phyloP scores from a whole-genome alignment of 2,797 vertebrate species.

The Pantherophis vulpinus region DNA sequence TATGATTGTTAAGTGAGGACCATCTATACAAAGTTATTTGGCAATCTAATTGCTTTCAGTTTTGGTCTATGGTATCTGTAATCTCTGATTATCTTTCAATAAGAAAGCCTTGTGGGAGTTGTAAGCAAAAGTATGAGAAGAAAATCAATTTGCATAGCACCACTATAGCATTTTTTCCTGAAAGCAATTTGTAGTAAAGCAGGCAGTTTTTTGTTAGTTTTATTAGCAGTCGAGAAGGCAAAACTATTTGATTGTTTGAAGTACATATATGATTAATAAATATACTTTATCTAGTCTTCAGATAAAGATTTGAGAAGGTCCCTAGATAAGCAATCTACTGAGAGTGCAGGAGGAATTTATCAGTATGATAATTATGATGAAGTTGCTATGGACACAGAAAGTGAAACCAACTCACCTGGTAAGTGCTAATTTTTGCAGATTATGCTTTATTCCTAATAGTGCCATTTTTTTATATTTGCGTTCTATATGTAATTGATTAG shows the following conservation, averaged over 20 bases:
- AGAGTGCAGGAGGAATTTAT: constrained; percentile 89
- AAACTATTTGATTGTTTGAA: background rate
- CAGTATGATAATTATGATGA: constrained; percentile 99
- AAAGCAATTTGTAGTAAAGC: background rate
- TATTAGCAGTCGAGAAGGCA: background rate
- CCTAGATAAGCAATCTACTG: constrained; percentile 80
- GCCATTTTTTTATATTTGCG: background rate
- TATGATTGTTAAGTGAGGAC: background rate
- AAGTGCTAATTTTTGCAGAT: constrained; percentile 39
- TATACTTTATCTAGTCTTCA: constrained; percentile 76
- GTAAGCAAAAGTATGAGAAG: background rate
- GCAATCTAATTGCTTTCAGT: background rate
- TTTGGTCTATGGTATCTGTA: background rate
- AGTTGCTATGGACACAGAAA: constrained; percentile 98
- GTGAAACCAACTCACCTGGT: constrained; percentile 95
- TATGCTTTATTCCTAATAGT: background rate
- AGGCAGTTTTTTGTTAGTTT: background rate
- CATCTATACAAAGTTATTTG: background rate
- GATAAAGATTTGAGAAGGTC: constrained; percentile 87
- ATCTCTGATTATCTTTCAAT: background rate
- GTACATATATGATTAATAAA: constrained; percentile 26
- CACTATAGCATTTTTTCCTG: background rate
- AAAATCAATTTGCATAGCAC: background rate
- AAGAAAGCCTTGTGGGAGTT: background rate
- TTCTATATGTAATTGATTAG: background rate